phyloP scores from a whole-genome alignment of 2,113 vertebrate species.

The Nothoprocta perdicaria region DNA sequence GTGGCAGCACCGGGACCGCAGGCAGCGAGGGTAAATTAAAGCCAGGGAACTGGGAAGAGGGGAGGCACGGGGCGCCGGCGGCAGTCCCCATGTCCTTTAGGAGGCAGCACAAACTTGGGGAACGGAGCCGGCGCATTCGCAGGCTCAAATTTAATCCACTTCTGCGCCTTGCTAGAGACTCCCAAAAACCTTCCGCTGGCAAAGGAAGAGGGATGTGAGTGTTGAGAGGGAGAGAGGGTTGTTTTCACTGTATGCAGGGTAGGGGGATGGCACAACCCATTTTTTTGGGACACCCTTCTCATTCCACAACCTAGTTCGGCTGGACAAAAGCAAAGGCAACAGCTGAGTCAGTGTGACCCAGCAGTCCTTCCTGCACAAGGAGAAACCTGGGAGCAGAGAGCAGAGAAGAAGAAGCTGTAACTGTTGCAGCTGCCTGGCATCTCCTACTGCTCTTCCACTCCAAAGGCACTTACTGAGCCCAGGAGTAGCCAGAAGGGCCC shows the following conservation, averaged over 20 bases:
- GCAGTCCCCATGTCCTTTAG: not conserved
- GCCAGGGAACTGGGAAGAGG: not conserved
- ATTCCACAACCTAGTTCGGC: not conserved
- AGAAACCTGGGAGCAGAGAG: not conserved
- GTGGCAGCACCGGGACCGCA: not conserved
- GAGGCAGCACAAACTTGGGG: fast-evolving
- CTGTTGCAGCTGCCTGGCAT: not conserved
- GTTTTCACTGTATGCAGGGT: not conserved
- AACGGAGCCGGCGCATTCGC: fast-evolving
- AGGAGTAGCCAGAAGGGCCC: not conserved
- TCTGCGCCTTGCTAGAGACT: fast-evolving
- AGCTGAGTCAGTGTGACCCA: fast-evolving
- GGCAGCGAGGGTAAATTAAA: slow-evolving; percentile 15
- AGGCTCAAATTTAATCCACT: not conserved
- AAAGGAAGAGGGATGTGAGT: not conserved
- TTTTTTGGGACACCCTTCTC: not conserved
- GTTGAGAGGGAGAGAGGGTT: not conserved
- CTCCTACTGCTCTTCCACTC: not conserved
- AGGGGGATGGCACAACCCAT: not conserved
- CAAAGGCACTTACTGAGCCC: not conserved
- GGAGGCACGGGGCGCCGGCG: fast-evolving
- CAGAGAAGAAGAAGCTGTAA: not conserved
- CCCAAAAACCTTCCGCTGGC: not conserved
- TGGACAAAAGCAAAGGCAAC: not conserved
- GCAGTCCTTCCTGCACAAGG: not conserved